Conservation (phyloP, 2,113 vertebrate species). For the Aegypius monachus region DNA sequence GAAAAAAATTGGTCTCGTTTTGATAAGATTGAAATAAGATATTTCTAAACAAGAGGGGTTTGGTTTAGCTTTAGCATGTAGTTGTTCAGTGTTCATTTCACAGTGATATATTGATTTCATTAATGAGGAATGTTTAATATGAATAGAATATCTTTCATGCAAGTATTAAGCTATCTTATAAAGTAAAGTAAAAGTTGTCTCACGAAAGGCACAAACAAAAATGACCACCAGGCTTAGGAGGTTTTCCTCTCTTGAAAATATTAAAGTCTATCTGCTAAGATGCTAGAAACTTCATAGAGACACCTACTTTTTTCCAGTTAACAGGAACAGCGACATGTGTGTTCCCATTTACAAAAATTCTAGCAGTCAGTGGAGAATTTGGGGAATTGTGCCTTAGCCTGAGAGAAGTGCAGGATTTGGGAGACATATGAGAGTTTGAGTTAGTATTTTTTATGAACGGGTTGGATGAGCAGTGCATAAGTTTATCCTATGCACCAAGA, state of each 20-base stretch:
- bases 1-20: neutral
- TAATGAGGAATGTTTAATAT: neutral
- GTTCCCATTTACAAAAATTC: neutral
- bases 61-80: neutral
- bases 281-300: neutral
- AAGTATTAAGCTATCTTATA: neutral
- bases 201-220: neutral
- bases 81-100: neutral
- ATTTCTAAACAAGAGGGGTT: neutral
- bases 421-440: neutral
- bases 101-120: neutral
- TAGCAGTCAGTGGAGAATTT: neutral
- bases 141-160: neutral
- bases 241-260: neutral
- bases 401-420: neutral
- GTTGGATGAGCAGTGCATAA: neutral
- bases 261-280: neutral
- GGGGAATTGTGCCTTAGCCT: neutral
- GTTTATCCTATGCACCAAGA: neutral
- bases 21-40: neutral
- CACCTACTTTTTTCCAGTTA: neutral
- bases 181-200: neutral
- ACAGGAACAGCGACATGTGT: neutral
- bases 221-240: neutral
- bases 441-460: neutral